phyloP scores from a whole-genome alignment of 2,113 vertebrate species.

The Grammomys dolichurus region DNA sequence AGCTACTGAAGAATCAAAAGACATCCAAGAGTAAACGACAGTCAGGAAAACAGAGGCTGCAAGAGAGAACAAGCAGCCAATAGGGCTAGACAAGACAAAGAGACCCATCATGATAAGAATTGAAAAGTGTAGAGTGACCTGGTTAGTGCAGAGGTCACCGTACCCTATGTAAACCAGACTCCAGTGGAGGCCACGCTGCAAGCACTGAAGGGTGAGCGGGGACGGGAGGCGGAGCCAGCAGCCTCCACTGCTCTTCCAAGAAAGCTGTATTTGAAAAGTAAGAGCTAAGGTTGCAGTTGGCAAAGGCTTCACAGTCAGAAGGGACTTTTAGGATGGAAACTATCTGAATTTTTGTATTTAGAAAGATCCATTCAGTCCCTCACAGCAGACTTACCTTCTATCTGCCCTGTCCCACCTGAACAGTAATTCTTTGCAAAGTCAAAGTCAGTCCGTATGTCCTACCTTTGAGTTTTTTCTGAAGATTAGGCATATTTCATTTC shows the following conservation, averaged over 20 bases:
- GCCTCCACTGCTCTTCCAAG: background rate
- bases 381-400: background rate
- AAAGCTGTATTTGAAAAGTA: background rate
- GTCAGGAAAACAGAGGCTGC: background rate
- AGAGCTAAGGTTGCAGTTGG: background rate
- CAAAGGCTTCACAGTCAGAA: background rate
- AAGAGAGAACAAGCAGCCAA: background rate
- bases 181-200: background rate
- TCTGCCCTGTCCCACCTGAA: background rate
- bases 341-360: background rate
- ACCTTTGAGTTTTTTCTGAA: background rate
- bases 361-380: background rate
- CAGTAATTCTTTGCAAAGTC: background rate
- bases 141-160: background rate
- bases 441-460: background rate
- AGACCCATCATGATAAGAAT: background rate
- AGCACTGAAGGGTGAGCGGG: background rate
- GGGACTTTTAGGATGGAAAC: slow-evolving; percentile 12
- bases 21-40: background rate
- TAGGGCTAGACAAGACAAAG: background rate
- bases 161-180: background rate
- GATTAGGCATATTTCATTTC: background rate
- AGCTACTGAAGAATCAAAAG: background rate
- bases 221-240: background rate
- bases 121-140: background rate